A percentile compares a stretch with the other conserved stretches of the same genome.
Conservation (phyloP, 1,140 invertebrate genomes). For the Cotesia vestalis region DNA sequence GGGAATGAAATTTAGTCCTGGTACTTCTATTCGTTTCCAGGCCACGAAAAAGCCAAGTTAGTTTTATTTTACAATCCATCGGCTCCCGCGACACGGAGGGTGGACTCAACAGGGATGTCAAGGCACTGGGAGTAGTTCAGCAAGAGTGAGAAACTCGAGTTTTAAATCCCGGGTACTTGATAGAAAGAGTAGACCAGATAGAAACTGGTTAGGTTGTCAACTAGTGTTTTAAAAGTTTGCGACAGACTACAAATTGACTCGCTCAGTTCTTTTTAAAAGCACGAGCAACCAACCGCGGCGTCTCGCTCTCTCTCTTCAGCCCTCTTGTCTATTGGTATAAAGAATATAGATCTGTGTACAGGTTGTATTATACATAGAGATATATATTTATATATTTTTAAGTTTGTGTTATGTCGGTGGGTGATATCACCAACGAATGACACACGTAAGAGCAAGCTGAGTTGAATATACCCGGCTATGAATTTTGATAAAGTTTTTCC, state of each 20-base stretch:
- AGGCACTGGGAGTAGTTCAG: neutral
- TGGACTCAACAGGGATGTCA: slow-evolving; percentile 36
- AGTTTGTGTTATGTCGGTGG: too few species aligned
- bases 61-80: slow-evolving; percentile 69
- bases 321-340: neutral
- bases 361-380: neutral
- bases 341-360: slow-evolving; percentile 3
- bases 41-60: slow-evolving; percentile 64
- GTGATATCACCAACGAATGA: neutral
- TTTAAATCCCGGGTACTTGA: neutral
- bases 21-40: slow-evolving; percentile 50
- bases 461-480: slow-evolving; percentile 42
- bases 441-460: slow-evolving; percentile 27
- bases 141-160: neutral
- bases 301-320: slow-evolving; percentile 28
- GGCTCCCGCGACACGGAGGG: slow-evolving; percentile 53
- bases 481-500: slow-evolving; percentile 44
- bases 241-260: slow-evolving; percentile 68
- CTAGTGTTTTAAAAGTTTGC: slow-evolving; percentile 68
- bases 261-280: slow-evolving; percentile 68
- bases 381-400: slow-evolving; percentile 3
- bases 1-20: slow-evolving; percentile 62
- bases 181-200: slow-evolving; percentile 21
- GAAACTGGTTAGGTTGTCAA: slow-evolving; percentile 63
- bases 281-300: slow-evolving; percentile 61